Percentiles rank a stretch among this genome's conserved stretches.
These are phyloP conservation scores for Melanotus villosus DNA, from an alignment of 2,888 invertebrate genomes.

Conservation along the genomic window DNA sequence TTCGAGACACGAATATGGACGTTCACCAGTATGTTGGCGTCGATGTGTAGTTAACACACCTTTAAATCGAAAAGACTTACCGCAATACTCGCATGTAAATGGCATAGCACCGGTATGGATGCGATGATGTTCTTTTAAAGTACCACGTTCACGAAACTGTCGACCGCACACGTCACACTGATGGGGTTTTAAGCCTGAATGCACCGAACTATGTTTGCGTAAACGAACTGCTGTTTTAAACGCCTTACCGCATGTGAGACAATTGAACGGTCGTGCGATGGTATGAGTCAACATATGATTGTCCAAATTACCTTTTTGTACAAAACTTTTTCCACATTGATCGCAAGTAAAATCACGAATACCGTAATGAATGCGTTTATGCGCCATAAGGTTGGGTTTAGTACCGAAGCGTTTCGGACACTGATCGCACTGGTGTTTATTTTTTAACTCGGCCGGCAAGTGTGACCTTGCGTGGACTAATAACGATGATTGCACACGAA, in stretches of 20 bases:
- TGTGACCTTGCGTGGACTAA: conserved; percentile 72
- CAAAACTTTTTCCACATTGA: conserved; percentile 74
- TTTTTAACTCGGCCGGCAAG: conserved; percentile 72
- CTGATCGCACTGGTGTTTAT: conserved; percentile 73
- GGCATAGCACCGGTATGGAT: conserved; percentile 87
- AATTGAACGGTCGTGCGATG: conserved; percentile 68
- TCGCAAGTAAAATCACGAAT: conserved; percentile 72
- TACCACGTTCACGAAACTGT: conserved; percentile 78
- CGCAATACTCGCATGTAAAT: conserved; percentile 82
- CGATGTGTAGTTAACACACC: conserved; percentile 83
- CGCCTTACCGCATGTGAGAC: conserved; percentile 70
- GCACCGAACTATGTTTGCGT: conserved; percentile 73
- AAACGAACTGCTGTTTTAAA: conserved; percentile 73
- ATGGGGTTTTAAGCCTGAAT: conserved; percentile 74
- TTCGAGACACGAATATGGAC: conserved; percentile 81
- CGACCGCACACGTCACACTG: conserved; percentile 75
- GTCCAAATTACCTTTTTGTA: conserved; percentile 73
- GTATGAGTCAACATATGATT: conserved; percentile 73
- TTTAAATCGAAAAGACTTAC: conserved; percentile 82
- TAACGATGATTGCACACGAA: conserved; percentile 72
- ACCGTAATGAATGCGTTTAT: conserved; percentile 72
- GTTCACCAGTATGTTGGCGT: conserved; percentile 79
- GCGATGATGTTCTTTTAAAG: conserved; percentile 81
- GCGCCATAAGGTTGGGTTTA: conserved; percentile 73
- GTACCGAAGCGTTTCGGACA: conserved; percentile 74